Evolutionary conservation across 1,140 invertebrate genomes (phyloP).

Genomic region (Plodia interpunctella): DNA sequence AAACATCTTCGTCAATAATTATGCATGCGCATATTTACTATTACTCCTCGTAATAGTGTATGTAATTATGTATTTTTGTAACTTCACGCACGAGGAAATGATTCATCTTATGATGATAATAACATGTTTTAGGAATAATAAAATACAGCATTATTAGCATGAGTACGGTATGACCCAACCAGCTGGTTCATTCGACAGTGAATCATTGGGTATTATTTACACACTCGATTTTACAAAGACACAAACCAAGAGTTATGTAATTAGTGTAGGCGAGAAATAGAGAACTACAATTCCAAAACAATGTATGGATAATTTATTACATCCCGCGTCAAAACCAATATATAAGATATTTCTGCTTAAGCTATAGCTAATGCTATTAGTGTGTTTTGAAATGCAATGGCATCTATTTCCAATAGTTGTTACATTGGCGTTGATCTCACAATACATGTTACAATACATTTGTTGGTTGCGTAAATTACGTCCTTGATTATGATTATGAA

Average conservation of each 20-base stretch:
- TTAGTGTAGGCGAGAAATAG: background rate
- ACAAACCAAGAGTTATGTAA: background rate
- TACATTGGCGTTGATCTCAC: conserved; percentile 16
- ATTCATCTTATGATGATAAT: too few species aligned
- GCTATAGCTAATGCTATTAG: background rate
- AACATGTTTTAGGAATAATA: too few species aligned
- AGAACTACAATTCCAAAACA: background rate
- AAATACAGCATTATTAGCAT: too few species aligned
- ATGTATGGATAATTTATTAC: conserved; percentile 7
- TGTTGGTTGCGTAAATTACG: conserved; percentile 26
- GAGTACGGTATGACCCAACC: too few species aligned
- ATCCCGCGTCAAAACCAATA: background rate
- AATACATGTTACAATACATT: conserved; percentile 10
- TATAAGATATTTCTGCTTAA: conserved; percentile 3
- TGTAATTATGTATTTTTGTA: too few species aligned
- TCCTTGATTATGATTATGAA: conserved; percentile 17
- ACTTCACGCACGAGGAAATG: too few species aligned
- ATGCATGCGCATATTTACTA: too few species aligned
- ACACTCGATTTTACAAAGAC: background rate
- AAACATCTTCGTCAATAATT: too few species aligned
- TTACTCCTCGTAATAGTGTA: too few species aligned
- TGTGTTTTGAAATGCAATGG: background rate
- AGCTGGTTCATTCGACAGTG: conserved; percentile 11
- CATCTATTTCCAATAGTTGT: conserved; percentile 16
- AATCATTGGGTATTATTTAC: conserved; percentile 22